Percentiles rank a stretch among this genome's conserved stretches.
Conservation (phyloP, 2,113 vertebrate genomes). For the Apteryx mantelli region DNA sequence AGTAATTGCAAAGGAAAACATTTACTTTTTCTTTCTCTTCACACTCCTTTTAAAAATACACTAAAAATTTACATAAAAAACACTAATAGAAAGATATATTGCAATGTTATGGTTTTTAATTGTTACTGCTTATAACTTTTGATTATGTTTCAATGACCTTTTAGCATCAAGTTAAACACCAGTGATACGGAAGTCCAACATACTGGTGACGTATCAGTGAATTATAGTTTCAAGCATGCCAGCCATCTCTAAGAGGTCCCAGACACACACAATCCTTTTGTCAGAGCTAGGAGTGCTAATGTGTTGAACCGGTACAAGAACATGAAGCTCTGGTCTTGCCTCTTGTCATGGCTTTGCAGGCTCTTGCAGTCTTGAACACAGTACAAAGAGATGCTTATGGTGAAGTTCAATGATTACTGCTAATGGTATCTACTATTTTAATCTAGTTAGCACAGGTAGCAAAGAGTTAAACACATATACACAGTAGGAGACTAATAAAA, state of each 20-base stretch:
- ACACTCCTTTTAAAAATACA: not conserved
- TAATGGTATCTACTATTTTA: not conserved
- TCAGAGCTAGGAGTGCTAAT: not conserved
- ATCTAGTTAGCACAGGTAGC: not conserved
- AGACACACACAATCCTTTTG: not conserved
- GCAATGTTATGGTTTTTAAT: not conserved
- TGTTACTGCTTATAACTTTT: not conserved
- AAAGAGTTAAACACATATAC: not conserved
- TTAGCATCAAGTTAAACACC: not conserved
- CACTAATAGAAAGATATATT: not conserved
- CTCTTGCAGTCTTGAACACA: not conserved
- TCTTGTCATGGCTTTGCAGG: not conserved
- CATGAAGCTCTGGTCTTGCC: not conserved
- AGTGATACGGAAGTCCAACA: not conserved
- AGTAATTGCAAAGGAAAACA: not conserved
- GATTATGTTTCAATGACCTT: not conserved
- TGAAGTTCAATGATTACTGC: not conserved
- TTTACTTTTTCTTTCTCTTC: not conserved
- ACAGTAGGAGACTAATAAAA: not conserved
- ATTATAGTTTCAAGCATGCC: not conserved
- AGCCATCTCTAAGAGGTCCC: too few species aligned
- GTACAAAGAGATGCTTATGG: not conserved
- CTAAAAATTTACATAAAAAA: not conserved
- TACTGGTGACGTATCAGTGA: not conserved
- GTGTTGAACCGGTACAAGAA: not conserved